Conservation (phyloP, 2,888 invertebrate species). For the Adelognathus sp. region DNA sequence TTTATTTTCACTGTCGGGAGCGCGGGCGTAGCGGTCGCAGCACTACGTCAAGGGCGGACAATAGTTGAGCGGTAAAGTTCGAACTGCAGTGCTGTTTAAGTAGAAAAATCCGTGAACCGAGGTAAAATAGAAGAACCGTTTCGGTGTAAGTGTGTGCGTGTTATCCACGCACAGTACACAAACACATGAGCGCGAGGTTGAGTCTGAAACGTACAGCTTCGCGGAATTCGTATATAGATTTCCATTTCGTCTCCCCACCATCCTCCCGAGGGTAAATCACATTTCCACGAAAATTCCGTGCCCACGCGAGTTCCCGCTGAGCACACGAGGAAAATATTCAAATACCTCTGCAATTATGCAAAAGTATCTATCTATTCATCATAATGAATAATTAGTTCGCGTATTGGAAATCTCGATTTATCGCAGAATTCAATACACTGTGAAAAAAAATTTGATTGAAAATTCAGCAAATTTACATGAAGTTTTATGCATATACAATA, state of each 20-base stretch:
- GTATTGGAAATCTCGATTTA: not conserved
- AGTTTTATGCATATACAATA: too few relatives aligned
- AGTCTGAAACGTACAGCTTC: not conserved
- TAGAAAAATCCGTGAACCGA: slow-evolving; percentile 60
- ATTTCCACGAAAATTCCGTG: not conserved
- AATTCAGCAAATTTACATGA: not conserved
- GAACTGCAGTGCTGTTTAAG: slow-evolving; percentile 64
- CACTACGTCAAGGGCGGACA: slow-evolving; percentile 54
- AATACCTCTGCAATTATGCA: slow-evolving; percentile 11
- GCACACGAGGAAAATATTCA: slow-evolving; percentile 10
- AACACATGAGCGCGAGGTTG: not conserved
- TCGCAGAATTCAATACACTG: not conserved
- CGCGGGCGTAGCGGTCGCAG: slow-evolving; percentile 8
- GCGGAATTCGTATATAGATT: slow-evolving; percentile 14
- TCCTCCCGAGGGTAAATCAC: slow-evolving; percentile 1
- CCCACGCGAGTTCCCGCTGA: not conserved
- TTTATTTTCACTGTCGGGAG: not conserved
- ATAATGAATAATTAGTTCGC: not conserved
- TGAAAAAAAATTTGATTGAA: not conserved
- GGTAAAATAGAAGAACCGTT: slow-evolving; percentile 67
- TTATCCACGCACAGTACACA: not conserved
- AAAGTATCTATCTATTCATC: not conserved
- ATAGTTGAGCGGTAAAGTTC: slow-evolving; percentile 66
- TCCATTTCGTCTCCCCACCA: slow-evolving; percentile 10
- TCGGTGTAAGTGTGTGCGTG: slow-evolving; percentile 7